These are phyloP conservation scores for Habropoda laboriosa DNA, from an alignment of 1,140 invertebrate species.

Conservation along the genomic window DNA sequence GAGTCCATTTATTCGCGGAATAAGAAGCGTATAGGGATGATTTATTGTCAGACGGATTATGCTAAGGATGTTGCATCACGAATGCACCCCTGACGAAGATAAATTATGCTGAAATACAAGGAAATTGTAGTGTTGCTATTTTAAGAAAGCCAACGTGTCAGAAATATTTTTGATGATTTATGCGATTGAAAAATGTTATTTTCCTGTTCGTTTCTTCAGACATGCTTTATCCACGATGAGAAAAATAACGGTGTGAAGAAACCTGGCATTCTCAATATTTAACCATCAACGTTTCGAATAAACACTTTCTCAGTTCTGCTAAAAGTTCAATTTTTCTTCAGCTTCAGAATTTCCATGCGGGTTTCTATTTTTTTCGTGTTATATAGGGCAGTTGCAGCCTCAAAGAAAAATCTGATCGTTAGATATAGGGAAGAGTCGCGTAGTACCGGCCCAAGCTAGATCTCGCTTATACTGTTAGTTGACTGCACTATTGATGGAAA, in stretches of 20 bases:
- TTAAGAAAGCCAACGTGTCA: constrained; percentile 1
- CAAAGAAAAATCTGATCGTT: too few species aligned
- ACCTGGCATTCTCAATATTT: too few species aligned
- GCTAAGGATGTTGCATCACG: constrained; percentile 36
- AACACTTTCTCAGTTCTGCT: too few species aligned
- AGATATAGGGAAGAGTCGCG: too few species aligned
- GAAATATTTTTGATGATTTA: constrained; percentile 27
- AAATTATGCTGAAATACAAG: constrained; percentile 17
- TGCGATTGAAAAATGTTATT: background rate
- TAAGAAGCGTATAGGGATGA: constrained; percentile 30
- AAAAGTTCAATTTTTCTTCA: too few species aligned
- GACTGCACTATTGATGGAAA: too few species aligned
- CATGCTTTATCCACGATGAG: background rate
- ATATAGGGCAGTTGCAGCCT: too few species aligned
- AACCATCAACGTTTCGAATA: too few species aligned
- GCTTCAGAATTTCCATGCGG: too few species aligned
- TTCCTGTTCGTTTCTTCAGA: background rate
- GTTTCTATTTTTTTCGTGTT: too few species aligned
- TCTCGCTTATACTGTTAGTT: too few species aligned
- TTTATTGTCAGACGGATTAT: constrained; percentile 40
- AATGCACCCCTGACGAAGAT: constrained; percentile 22
- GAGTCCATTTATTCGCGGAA: constrained; percentile 34
- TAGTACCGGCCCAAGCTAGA: too few species aligned
- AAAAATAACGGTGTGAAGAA: background rate
- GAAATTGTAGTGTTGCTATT: constrained; percentile 12